Percentiles rank a stretch among this genome's conserved stretches.
Evolutionary conservation across 2,888 invertebrate species (phyloP).

Genomic region (Drosophila yooni): DNA sequence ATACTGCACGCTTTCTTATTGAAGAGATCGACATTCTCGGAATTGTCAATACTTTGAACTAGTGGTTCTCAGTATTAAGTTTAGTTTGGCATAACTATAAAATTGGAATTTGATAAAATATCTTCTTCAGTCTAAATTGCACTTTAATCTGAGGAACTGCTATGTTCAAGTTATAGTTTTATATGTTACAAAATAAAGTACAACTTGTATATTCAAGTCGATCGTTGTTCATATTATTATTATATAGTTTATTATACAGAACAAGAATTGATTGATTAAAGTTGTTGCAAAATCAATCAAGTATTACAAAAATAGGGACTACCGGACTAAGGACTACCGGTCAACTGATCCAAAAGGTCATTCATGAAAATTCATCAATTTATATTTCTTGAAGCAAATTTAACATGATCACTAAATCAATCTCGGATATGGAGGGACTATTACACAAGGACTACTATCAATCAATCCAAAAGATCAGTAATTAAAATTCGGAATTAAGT

Average conservation of each 20-base stretch:
- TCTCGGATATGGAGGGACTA: background rate
- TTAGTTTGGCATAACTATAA: background rate
- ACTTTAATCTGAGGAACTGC: background rate
- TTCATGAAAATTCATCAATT: background rate
- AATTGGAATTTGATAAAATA: background rate
- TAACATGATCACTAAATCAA: background rate
- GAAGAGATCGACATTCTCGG: conserved; percentile 3
- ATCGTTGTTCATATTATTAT: background rate
- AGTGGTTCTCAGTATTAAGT: background rate
- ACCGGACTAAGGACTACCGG: too few relatives aligned
- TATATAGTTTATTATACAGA: background rate
- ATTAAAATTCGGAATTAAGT: background rate
- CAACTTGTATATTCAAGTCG: background rate
- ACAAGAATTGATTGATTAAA: background rate
- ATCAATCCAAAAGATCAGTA: background rate
- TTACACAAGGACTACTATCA: accelerated
- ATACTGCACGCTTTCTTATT: background rate
- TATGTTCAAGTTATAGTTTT: background rate
- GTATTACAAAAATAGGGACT: background rate
- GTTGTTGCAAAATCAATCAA: background rate
- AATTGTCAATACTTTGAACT: background rate
- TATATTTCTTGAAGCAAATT: background rate
- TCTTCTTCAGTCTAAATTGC: background rate
- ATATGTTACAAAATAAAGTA: background rate
- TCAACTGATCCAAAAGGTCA: background rate